These are phyloP conservation scores for Hystrix cristata DNA, from an alignment of 2,113 vertebrate species.

Conservation along the genomic window DNA sequence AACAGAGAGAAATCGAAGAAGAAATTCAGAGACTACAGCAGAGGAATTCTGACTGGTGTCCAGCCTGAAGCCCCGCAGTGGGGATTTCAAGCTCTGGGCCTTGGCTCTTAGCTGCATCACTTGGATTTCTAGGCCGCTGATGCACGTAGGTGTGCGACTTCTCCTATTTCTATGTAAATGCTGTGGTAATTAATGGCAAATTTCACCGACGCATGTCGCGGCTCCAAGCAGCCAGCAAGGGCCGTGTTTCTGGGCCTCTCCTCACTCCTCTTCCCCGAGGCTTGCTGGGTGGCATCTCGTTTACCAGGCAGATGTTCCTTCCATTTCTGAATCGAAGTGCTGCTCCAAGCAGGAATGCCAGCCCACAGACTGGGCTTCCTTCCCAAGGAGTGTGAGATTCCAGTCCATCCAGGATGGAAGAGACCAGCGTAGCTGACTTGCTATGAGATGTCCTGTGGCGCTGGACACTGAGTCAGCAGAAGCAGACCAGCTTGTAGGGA, in stretches of 20 bases:
- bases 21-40: background rate
- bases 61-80: background rate
- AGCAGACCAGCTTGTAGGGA: background rate
- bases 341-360: background rate
- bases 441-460: background rate
- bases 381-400: background rate
- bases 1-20: background rate
- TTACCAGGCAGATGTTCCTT: background rate
- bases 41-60: background rate
- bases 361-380: background rate
- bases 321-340: background rate
- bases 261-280: background rate
- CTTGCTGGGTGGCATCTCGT: background rate
- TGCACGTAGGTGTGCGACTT: background rate
- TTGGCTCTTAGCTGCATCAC: background rate
- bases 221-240: background rate
- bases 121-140: background rate
- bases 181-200: background rate
- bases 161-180: background rate
- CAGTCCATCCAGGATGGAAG: background rate
- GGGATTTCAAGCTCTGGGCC: conserved; percentile 11
- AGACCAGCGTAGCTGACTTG: background rate
- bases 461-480: background rate
- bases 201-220: background rate
- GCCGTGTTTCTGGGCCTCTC: background rate